These are phyloP conservation scores for Phalloptychus januarius DNA, from an alignment of 2,797 vertebrate species.

Conservation along the genomic window DNA sequence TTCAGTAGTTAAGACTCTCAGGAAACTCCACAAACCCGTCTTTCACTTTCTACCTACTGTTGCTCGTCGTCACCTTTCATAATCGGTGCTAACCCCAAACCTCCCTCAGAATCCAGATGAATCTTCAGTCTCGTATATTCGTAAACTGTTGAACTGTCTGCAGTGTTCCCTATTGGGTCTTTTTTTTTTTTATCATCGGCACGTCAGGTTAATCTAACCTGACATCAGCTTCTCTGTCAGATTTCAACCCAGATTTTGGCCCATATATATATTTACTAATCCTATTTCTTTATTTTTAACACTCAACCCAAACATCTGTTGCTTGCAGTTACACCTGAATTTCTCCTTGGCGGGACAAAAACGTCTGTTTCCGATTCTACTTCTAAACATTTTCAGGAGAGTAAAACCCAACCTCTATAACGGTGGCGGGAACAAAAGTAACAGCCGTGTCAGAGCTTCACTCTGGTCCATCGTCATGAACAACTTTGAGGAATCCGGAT, in stretches of 20 bases:
- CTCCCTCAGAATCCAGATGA: neutral
- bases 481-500: slow-evolving; percentile 15
- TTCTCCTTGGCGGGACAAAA: too few species aligned
- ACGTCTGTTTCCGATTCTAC: too few species aligned
- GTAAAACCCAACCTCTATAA: neutral
- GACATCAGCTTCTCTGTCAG: neutral
- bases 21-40: neutral
- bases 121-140: neutral
- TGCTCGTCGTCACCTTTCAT: neutral
- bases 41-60: neutral
- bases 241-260: neutral
- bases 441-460: neutral
- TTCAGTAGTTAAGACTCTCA: neutral
- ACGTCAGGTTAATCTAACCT: neutral
- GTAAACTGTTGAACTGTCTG: neutral
- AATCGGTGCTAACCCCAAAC: neutral
- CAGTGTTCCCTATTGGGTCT: too few species aligned
- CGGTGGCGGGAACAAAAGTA: neutral
- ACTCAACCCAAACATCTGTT: neutral
- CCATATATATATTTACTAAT: too few species aligned
- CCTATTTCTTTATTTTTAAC: neutral
- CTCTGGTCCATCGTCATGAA: neutral
- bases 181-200: too few species aligned
- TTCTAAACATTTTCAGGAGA: neutral
- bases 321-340: too few species aligned